A percentile compares a stretch with the other conserved stretches of the same genome.
Evolutionary conservation across 2,888 invertebrate genomes (phyloP).

Genomic region (Aporophyla lueneburgensis): DNA sequence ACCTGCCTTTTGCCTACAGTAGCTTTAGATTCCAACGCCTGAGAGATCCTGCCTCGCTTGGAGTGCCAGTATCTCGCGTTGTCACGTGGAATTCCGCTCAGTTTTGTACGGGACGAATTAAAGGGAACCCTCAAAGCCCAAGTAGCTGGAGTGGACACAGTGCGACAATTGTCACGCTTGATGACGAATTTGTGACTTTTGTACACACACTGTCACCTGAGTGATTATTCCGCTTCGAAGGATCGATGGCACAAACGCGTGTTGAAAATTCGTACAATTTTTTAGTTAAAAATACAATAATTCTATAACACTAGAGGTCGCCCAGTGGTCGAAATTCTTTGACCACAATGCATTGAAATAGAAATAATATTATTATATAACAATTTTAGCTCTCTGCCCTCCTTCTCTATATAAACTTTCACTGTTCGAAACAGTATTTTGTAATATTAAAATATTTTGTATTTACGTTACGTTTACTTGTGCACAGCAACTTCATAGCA

Average conservation of each 20-base stretch:
- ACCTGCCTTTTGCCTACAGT: not conserved
- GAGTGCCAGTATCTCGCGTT: slow-evolving; percentile 1
- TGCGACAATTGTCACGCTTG: not conserved
- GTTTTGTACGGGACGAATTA: slow-evolving; percentile 24
- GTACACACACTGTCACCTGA: not conserved
- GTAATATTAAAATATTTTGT: no score
- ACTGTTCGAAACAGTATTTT: no score
- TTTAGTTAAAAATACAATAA: no score
- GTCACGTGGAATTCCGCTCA: slow-evolving; percentile 3
- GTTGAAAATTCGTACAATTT: no score
- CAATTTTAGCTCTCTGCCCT: no score
- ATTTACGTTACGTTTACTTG: no score
- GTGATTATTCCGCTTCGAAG: not conserved
- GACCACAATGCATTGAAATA: no score
- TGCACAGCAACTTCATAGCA: no score
- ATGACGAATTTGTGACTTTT: not conserved
- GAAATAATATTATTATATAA: no score
- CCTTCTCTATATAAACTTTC: no score
- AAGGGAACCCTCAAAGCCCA: not conserved
- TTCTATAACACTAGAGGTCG: no score
- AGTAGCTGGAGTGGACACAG: not conserved
- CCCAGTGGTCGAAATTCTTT: no score
- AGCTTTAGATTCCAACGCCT: slow-evolving; percentile 6
- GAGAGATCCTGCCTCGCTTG: not conserved
- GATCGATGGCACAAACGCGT: not conserved